A percentile compares a stretch with the other conserved stretches of the same genome.
These are phyloP conservation scores for Euura lappo DNA, from an alignment of 1,140 invertebrate genomes.

Conservation along the genomic window DNA sequence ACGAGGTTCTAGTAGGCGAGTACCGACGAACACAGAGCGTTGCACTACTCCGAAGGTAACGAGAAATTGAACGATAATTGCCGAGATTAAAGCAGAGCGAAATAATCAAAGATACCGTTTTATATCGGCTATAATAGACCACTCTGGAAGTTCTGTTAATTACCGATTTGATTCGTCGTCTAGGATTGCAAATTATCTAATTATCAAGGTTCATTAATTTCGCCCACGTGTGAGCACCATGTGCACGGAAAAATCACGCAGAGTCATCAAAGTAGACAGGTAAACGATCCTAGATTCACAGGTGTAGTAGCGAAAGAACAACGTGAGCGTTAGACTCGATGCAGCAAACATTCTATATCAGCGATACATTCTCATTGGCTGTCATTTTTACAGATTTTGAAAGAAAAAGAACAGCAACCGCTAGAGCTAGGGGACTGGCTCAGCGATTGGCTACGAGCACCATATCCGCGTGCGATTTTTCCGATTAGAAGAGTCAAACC, in stretches of 20 bases:
- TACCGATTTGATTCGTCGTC: too few species aligned
- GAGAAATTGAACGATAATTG: background rate
- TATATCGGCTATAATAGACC: too few species aligned
- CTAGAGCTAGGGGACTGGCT: background rate
- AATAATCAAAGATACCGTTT: too few species aligned
- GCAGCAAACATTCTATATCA: background rate
- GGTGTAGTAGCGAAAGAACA: background rate
- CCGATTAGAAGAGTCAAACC: conserved; percentile 54
- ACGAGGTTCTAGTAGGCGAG: background rate
- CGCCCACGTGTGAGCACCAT: too few species aligned
- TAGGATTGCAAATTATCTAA: too few species aligned
- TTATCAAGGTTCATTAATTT: too few species aligned
- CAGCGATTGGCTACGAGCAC: background rate
- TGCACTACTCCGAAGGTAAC: background rate
- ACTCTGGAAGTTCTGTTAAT: too few species aligned
- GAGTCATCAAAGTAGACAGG: too few species aligned
- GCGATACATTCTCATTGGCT: conserved; percentile 12
- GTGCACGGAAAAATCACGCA: too few species aligned
- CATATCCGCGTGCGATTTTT: conserved; percentile 48
- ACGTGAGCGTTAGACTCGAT: background rate
- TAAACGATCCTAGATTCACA: too few species aligned
- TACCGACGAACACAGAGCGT: background rate
- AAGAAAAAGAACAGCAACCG: background rate
- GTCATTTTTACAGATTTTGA: conserved; percentile 18
- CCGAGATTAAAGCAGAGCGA: background rate